Percentiles rank a stretch among this genome's conserved stretches.
Evolutionary conservation across 2,113 vertebrate genomes (phyloP).

Genomic region (Hypomesus transpacificus): DNA sequence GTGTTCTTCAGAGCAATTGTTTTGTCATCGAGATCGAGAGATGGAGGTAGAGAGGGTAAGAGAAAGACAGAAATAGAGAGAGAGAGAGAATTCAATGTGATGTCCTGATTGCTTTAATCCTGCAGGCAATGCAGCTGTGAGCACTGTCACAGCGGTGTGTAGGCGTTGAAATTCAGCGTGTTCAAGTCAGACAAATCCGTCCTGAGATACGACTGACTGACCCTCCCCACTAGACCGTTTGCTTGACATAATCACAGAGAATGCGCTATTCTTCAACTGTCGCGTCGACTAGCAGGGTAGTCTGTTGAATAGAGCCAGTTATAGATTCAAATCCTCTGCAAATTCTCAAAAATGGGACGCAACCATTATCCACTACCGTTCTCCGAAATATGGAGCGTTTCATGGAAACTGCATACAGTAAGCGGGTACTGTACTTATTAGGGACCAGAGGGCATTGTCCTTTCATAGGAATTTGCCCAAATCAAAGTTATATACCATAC

Average conservation of each 20-base stretch:
- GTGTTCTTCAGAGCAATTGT: too few relatives aligned
- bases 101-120: conserved; percentile 86
- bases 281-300: not conserved
- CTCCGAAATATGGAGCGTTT: too few relatives aligned
- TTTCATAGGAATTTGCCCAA: not conserved
- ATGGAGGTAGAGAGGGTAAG: not conserved
- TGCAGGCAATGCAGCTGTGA: conserved; percentile 97
- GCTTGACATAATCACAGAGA: not conserved
- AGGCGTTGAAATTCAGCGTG: conserved; percentile 61
- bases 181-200: not conserved
- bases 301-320: not conserved
- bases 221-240: not conserved
- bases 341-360: too few relatives aligned
- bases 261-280: not conserved
- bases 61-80: conserved; percentile 49
- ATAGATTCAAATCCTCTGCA: too few relatives aligned
- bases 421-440: too few relatives aligned
- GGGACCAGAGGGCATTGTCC: too few relatives aligned
- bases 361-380: too few relatives aligned
- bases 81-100: conserved; percentile 69
- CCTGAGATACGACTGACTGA: not conserved
- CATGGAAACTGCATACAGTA: too few relatives aligned
- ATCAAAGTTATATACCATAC: not conserved
- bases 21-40: not conserved
- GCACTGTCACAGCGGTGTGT: conserved; percentile 86